These are phyloP conservation scores for Caranx melampygus DNA, from an alignment of 2,113 vertebrate species.

Conservation along the genomic window DNA sequence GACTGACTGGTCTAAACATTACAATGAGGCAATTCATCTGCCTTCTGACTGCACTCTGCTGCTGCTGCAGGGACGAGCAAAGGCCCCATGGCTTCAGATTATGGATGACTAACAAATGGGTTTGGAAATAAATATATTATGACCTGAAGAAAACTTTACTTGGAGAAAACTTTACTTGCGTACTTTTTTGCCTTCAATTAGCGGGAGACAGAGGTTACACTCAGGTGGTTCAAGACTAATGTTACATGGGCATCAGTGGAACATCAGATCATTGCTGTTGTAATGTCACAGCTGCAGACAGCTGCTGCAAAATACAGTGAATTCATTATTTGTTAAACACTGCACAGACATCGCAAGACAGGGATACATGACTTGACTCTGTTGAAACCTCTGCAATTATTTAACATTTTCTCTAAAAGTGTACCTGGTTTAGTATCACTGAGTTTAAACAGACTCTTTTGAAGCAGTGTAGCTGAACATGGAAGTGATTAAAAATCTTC, in stretches of 20 bases:
- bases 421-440: neutral
- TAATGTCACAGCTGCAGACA: constrained; percentile 2
- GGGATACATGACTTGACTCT: neutral
- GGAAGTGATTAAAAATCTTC: neutral
- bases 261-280: neutral
- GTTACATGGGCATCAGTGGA: neutral
- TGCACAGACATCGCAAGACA: neutral
- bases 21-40: constrained; percentile 41
- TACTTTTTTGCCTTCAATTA: neutral
- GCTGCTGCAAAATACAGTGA: neutral
- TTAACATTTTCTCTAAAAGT: constrained; percentile 19
- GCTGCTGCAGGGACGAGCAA: constrained; percentile 26
- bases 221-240: neutral
- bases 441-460: constrained; percentile 2
- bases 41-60: constrained; percentile 38
- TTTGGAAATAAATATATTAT: constrained; percentile 47
- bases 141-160: constrained; percentile 30
- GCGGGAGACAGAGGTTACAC: neutral
- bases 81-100: constrained; percentile 28
- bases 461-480: neutral
- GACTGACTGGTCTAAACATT: constrained; percentile 44
- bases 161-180: constrained; percentile 30
- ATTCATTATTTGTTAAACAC: neutral
- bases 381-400: constrained; percentile 21
- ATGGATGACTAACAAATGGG: constrained; percentile 30